Evolutionary conservation across 2,797 vertebrate species (phyloP).

Genomic region (Sebastes iracundus): DNA sequence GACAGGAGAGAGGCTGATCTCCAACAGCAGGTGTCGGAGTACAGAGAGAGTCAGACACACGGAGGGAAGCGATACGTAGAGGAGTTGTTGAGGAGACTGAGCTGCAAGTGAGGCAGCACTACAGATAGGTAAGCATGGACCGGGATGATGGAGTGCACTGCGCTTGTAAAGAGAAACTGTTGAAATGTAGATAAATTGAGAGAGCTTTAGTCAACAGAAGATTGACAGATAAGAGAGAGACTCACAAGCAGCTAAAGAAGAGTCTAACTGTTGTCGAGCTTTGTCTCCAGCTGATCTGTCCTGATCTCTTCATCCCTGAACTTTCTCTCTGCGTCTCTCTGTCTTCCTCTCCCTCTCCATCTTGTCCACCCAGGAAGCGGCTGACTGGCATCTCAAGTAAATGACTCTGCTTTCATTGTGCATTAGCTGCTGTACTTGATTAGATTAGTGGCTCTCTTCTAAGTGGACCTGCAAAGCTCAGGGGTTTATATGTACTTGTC

Average conservation of each 20-base stretch:
- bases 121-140: conserved; percentile 45
- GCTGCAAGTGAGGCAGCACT: conserved; percentile 50
- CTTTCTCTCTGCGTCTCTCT: conserved; percentile 43
- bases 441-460: conserved; percentile 70
- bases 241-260: background rate
- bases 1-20: conserved; percentile 67
- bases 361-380: conserved; percentile 43
- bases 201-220: background rate
- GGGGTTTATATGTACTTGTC: conserved; percentile 52
- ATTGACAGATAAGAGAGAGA: conserved; percentile 1
- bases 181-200: conserved; percentile 19
- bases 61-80: conserved; percentile 36
- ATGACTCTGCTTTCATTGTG: conserved; percentile 71
- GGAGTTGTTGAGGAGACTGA: conserved; percentile 52
- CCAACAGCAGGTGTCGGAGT: conserved; percentile 73
- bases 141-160: background rate
- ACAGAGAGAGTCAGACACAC: conserved; percentile 63
- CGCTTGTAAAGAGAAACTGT: background rate
- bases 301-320: conserved; percentile 44
- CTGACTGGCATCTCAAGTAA: conserved; percentile 61
- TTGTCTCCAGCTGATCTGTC: conserved; percentile 10
- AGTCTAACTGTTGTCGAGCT: background rate
- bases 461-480: conserved; percentile 69
- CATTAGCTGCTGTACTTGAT: conserved; percentile 75
- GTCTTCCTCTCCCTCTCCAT: conserved; percentile 6